These are phyloP conservation scores for Hypomecis punctinalis DNA, from an alignment of 2,888 invertebrate species.

Conservation along the genomic window DNA sequence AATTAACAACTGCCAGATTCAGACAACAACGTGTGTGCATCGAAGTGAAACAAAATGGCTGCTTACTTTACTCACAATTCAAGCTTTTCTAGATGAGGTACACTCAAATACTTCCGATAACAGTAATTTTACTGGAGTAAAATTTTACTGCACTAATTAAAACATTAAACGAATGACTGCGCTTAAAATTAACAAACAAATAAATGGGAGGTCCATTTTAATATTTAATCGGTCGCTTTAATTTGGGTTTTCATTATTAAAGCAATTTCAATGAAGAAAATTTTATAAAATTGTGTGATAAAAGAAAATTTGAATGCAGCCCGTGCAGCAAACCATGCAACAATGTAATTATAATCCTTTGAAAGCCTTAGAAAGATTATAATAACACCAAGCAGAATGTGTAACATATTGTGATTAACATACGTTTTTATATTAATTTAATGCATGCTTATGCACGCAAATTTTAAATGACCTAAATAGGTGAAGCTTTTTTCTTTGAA, in stretches of 20 bases:
- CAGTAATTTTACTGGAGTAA: too few relatives aligned
- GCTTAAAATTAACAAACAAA: not conserved
- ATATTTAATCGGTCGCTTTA: not conserved
- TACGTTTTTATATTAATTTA: conserved; percentile 8
- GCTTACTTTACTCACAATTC: conserved; percentile 34
- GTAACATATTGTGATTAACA: conserved; percentile 9
- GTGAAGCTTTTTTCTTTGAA: conserved; percentile 8
- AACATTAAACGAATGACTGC: conserved; percentile 14
- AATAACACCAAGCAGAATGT: not conserved
- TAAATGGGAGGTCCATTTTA: not conserved
- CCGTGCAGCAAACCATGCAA: conserved; percentile 2
- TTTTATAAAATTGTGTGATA: too few relatives aligned
- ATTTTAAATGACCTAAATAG: conserved; percentile 3
- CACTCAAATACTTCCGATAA: conserved; percentile 4
- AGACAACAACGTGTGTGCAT: conserved; percentile 28
- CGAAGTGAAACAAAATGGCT: conserved; percentile 38
- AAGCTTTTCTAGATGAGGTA: conserved; percentile 9
- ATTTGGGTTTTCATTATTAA: not conserved
- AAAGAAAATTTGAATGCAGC: not conserved
- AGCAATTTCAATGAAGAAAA: not conserved
- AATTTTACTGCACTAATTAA: conserved; percentile 8
- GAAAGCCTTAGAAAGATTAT: not conserved
- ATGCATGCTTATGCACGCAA: conserved; percentile 12
- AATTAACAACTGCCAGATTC: conserved; percentile 22
- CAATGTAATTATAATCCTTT: conserved; percentile 7